Base-by-base conservation (phyloP, 2,113 vertebrate genomes). In the Motacilla alba region DNA sequence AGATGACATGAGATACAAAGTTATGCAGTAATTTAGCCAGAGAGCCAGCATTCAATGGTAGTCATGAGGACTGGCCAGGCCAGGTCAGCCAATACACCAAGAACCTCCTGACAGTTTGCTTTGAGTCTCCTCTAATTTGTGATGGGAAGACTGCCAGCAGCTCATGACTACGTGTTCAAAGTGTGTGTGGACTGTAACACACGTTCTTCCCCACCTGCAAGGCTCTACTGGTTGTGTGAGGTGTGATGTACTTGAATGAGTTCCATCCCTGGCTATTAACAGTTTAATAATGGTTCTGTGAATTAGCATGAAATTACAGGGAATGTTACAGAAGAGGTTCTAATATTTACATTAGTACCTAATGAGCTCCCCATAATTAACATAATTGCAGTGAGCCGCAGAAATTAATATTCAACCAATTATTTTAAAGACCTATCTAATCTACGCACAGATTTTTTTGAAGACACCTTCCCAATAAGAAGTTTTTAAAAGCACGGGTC, bases 241-340 rank as follows among this genome's bases (percentile, higher is more conserved):
- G 69, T 44, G 58, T 49, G 92, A 8, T 4, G 30, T 16, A 70
- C 73, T 78, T 64, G 78, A 87, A 44, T 55, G 75, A 86, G 83
- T 66, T 66, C 69, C 76, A 92, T 73, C 41, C 77, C 76, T 79
- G 63, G 31, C 50, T 93, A 84, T 88, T 94, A 95, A 55, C 64
- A 66, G 47, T 82, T 89, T 83, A 87, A 89, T 66, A 91, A 89
- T 15, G 49, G 59, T 23, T 83, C 52, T 73, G 59, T 80, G 91
- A 95, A 94, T 95, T 90, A 95, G 86, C 82, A 70, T 44, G 78
- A 92, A 92, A 84, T 91, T 79, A 68, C 33, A 67, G 47, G 35
- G 66, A 50, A 56, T 37, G 26, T 17, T 79, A 74, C 44, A 64
- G 70, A 31, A 53, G 13, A 81, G 89, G 46, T 78, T 84, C 76